phyloP scores from a whole-genome alignment of 2,113 vertebrate genomes.

The Poeciliopsis prolifica region DNA sequence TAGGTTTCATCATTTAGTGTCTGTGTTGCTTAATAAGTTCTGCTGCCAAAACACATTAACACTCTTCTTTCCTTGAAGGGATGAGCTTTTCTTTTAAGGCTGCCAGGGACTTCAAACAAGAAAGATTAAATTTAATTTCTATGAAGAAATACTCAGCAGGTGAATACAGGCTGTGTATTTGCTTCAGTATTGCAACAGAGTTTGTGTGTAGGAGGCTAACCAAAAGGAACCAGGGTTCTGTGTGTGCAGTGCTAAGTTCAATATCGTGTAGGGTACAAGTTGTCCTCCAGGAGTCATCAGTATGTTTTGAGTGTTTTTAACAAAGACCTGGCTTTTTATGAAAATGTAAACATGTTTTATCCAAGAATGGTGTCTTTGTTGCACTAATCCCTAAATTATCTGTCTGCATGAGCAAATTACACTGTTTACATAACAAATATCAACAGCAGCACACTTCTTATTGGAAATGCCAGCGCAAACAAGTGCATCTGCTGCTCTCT shows the following conservation, averaged over 20 bases:
- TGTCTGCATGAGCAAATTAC: slow-evolving; percentile 24
- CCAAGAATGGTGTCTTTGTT: background rate
- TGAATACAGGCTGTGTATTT: slow-evolving; percentile 16
- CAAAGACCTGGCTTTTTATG: background rate
- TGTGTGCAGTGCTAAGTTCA: background rate
- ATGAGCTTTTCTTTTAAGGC: slow-evolving; percentile 33
- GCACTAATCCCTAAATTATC: slow-evolving; percentile 13
- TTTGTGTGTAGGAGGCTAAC: slow-evolving; percentile 1
- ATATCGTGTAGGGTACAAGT: background rate
- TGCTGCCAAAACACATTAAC: slow-evolving; percentile 67
- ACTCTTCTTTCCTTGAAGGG: slow-evolving; percentile 43
- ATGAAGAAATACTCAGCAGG: slow-evolving; percentile 6
- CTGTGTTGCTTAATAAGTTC: slow-evolving; percentile 32
- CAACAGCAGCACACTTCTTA: background rate
- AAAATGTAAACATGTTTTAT: too few species aligned
- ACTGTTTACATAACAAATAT: background rate
- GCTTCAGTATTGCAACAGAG: slow-evolving; percentile 15
- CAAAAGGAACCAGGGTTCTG: background rate
- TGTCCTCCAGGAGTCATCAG: background rate
- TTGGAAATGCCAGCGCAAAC: slow-evolving; percentile 11
- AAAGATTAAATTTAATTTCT: slow-evolving; percentile 6
- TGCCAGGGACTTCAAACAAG: background rate
- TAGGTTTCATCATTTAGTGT: slow-evolving; percentile 48
- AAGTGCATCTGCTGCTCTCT: background rate
- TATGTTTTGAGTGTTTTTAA: background rate